Percentiles rank a stretch among this genome's conserved stretches.
Conservation (phyloP, 2,113 vertebrate genomes). For the Camelus dromedarius region DNA sequence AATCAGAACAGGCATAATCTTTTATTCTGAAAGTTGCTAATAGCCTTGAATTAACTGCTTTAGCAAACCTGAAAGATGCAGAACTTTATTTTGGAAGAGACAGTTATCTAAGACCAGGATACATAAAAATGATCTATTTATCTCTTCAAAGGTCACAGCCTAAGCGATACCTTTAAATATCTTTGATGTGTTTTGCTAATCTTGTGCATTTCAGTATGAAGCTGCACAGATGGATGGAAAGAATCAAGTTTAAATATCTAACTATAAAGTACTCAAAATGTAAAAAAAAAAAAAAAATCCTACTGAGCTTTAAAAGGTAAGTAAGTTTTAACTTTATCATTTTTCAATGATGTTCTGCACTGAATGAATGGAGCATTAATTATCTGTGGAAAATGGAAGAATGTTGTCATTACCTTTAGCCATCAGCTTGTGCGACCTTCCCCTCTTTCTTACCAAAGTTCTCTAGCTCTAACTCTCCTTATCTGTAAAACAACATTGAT, state of each 20-base stretch:
- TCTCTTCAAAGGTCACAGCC: not conserved
- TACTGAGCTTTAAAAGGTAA: not conserved
- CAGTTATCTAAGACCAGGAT: not conserved
- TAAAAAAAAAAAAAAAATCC: not conserved
- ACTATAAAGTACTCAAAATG: not conserved
- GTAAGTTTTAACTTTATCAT: not conserved
- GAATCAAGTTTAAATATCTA: not conserved
- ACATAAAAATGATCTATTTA: not conserved
- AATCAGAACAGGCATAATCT: not conserved
- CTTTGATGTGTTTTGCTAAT: not conserved
- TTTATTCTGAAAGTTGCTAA: constrained; percentile 58
- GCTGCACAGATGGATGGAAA: not conserved
- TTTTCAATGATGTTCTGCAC: not conserved
- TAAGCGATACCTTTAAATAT: not conserved
- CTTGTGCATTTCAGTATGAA: not conserved
- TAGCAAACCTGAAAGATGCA: not conserved
- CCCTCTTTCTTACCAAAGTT: not conserved
- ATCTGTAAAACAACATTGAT: not conserved
- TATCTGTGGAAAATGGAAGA: not conserved
- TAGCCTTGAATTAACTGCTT: constrained; percentile 41
- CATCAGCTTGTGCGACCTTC: not conserved
- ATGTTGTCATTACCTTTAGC: not conserved
- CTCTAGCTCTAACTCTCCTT: not conserved
- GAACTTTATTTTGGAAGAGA: not conserved
- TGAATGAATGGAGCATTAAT: not conserved